Evolutionary conservation across 2,113 vertebrate species (phyloP).

Genomic region (Polypterus senegalus): DNA sequence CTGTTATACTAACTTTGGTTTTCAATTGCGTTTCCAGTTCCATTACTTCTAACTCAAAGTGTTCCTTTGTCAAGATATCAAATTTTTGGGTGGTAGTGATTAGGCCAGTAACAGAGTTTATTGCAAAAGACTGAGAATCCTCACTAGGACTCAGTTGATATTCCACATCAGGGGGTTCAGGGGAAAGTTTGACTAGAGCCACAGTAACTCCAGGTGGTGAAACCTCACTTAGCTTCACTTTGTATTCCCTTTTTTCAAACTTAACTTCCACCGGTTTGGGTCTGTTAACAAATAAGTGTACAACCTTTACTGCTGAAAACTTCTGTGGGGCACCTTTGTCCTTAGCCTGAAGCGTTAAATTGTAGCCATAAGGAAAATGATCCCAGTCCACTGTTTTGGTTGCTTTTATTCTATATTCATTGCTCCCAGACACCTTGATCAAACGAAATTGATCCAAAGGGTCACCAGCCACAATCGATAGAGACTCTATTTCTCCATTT

Average conservation of each 20-base stretch:
- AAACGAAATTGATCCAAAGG: conserved; percentile 65
- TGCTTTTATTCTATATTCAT: conserved; percentile 74
- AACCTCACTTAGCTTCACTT: conserved; percentile 74
- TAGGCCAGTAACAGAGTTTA: conserved; percentile 75
- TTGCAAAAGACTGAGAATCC: conserved; percentile 67
- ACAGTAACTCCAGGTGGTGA: conserved; percentile 80
- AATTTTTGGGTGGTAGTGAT: conserved; percentile 70
- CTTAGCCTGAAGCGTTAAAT: conserved; percentile 84
- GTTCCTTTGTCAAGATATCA: conserved; percentile 58
- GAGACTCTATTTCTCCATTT: conserved; percentile 82
- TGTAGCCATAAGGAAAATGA: conserved; percentile 63
- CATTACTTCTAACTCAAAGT: conserved; percentile 67
- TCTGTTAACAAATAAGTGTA: conserved; percentile 56
- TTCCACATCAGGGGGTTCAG: conserved; percentile 65
- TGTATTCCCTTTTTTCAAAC: conserved; percentile 73
- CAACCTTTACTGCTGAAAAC: conserved; percentile 56
- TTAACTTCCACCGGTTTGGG: conserved; percentile 39
- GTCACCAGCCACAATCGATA: conserved; percentile 76
- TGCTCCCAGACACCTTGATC: conserved; percentile 60
- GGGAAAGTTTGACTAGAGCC: conserved; percentile 58
- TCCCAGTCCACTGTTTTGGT: conserved; percentile 67
- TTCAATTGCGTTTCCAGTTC: conserved; percentile 56
- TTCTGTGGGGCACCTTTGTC: conserved; percentile 80
- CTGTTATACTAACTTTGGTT: conserved; percentile 56
- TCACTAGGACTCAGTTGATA: conserved; percentile 65